Percentiles rank a stretch among this genome's conserved stretches.
phyloP scores from a whole-genome alignment of 2,113 vertebrate species.

The Corythornis vintsioides region DNA sequence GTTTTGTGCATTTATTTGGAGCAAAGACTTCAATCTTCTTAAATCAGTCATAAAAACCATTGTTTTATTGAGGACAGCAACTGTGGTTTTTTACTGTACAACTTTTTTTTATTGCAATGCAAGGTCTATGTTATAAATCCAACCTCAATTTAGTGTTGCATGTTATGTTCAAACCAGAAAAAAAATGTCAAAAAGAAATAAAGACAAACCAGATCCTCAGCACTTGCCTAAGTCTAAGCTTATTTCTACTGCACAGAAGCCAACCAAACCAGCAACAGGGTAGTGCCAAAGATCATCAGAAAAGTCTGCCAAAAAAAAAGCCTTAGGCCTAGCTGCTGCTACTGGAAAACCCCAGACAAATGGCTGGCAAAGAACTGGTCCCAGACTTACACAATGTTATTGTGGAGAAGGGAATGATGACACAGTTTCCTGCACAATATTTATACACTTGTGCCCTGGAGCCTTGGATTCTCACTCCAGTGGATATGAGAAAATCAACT shows the following conservation, averaged over 20 bases:
- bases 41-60: not conserved
- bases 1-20: not conserved
- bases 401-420: slow-evolving; percentile 39
- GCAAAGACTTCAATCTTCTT: not conserved
- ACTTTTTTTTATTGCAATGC: not conserved
- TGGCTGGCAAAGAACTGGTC: slow-evolving; percentile 15
- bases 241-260: slow-evolving; percentile 51
- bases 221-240: slow-evolving; percentile 1
- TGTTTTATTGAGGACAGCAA: not conserved
- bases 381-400: slow-evolving; percentile 31
- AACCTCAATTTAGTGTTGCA: not conserved
- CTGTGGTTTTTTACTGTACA: not conserved
- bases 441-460: slow-evolving; percentile 35
- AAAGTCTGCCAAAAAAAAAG: slow-evolving; percentile 38
- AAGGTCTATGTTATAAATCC: not conserved
- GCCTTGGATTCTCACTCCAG: slow-evolving; percentile 11
- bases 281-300: slow-evolving; percentile 49
- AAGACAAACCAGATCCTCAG: slow-evolving; percentile 16
- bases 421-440: slow-evolving; percentile 49
- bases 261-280: slow-evolving; percentile 38
- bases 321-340: slow-evolving; percentile 41
- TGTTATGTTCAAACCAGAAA: slow-evolving; percentile 28
- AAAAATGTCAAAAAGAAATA: slow-evolving; percentile 33
- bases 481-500: not conserved
- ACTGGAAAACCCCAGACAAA: slow-evolving; percentile 64